A percentile compares a stretch with the other conserved stretches of the same genome.
Conservation (phyloP, 2,888 invertebrate species). For the Prosapia bicincta region DNA sequence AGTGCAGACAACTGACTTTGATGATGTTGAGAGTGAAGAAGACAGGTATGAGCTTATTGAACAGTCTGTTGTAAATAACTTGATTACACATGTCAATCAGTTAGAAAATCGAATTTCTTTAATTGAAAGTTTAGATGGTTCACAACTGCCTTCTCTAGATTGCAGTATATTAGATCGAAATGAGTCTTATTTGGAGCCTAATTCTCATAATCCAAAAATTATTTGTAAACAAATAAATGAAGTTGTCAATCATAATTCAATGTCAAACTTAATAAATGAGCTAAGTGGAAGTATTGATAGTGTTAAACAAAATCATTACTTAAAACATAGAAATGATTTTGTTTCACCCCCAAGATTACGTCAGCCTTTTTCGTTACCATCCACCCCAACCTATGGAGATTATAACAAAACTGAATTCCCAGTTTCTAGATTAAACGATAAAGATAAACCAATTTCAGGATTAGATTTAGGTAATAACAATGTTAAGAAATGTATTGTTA, state of each 20-base stretch:
- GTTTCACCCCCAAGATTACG: not conserved
- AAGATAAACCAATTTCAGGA: not conserved
- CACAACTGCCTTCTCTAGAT: not conserved
- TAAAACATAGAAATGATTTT: not conserved
- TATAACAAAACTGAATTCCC: not conserved
- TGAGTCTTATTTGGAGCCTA: not conserved
- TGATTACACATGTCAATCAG: conserved; percentile 60
- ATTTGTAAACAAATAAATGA: not conserved
- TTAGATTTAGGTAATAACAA: not conserved
- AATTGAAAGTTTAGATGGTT: conserved; percentile 46
- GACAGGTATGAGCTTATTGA: conserved; percentile 15
- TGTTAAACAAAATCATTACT: not conserved
- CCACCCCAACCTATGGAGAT: not conserved
- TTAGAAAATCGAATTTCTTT: conserved; percentile 51
- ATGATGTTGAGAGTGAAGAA: conserved; percentile 47
- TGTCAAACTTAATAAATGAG: not conserved
- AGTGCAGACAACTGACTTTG: conserved; percentile 50
- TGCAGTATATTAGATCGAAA: not conserved
- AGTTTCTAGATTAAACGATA: not conserved
- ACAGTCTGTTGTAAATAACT: conserved; percentile 53
- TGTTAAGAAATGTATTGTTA: not conserved
- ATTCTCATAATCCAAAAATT: not conserved
- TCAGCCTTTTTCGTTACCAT: not conserved
- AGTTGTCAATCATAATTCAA: not conserved
- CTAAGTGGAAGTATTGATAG: not conserved